Conservation (phyloP, 1,140 invertebrate genomes). For the Colletes gigas region DNA sequence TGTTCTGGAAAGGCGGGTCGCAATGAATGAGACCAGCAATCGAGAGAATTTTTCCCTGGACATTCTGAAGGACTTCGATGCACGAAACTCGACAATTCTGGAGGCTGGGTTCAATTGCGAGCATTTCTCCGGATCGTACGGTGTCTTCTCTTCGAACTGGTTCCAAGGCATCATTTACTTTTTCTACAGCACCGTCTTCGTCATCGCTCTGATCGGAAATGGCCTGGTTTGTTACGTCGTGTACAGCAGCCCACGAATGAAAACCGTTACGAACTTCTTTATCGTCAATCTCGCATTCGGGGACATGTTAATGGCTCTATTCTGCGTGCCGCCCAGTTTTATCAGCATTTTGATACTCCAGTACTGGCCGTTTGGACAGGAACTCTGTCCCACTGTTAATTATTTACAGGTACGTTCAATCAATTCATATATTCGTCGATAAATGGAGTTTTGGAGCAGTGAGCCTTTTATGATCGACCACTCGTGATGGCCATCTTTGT, state of each 20-base stretch:
- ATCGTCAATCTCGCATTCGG: constrained; percentile 92
- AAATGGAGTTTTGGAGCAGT: too few species aligned
- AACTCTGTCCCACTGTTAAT: constrained; percentile 89
- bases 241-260: constrained; percentile 88
- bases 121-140: constrained; percentile 42
- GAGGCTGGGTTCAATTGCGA: constrained; percentile 36
- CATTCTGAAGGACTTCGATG: neutral
- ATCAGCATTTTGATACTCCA: constrained; percentile 87
- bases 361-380: constrained; percentile 91
- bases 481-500: too few species aligned
- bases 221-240: constrained; percentile 92
- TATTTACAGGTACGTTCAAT: constrained; percentile 81
- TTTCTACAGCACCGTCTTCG: constrained; percentile 88
- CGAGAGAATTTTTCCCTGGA: neutral
- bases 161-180: constrained; percentile 87
- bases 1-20: neutral
- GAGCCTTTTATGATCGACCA: too few species aligned
- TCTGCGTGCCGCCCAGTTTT: constrained; percentile 94
- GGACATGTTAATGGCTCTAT: constrained; percentile 91
- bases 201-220: constrained; percentile 89
- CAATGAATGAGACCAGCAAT: constrained; percentile 11
- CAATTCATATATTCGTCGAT: neutral
- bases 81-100: neutral
- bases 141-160: constrained; percentile 70
- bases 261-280: constrained; percentile 93